Evolutionary conservation across 37 sponge, comb jelly and placozoan genomes (phyloP).

Genomic region (Haliclona indistincta): DNA sequence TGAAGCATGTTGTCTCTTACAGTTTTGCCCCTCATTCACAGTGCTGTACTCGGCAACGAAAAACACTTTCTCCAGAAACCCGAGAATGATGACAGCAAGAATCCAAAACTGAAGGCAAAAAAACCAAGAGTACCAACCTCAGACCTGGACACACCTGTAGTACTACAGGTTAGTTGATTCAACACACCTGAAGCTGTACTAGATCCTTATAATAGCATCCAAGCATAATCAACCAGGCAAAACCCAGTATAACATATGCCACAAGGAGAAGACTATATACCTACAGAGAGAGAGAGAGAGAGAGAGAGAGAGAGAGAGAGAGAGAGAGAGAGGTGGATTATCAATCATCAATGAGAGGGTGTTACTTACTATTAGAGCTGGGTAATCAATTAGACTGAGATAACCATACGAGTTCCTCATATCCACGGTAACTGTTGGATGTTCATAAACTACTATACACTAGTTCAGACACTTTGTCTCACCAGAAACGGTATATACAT

Average conservation of each 20-base stretch:
- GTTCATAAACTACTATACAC: no score
- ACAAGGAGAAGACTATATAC: slow-evolving; percentile 73
- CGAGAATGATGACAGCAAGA: slow-evolving; percentile 59
- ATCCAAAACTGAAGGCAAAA: slow-evolving; percentile 67
- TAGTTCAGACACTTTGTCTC: no score
- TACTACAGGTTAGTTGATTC: not conserved
- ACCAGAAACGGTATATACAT: no score
- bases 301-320: not conserved
- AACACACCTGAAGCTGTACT: slow-evolving; percentile 53
- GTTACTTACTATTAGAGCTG: slow-evolving; percentile 56
- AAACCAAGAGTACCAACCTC: not conserved
- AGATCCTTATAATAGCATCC: slow-evolving; percentile 70
- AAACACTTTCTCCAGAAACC: slow-evolving; percentile 67
- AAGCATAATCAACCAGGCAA: slow-evolving; percentile 56
- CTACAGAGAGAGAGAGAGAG: slow-evolving; percentile 26
- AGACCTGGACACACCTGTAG: not conserved
- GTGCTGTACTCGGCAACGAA: slow-evolving; percentile 68
- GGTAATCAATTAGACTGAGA: slow-evolving; percentile 73
- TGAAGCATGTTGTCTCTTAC: no score
- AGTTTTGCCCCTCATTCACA: slow-evolving; percentile 36
- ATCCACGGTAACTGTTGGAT: slow-evolving; percentile 37
- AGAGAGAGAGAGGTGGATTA: not conserved
- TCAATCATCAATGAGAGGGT: not conserved
- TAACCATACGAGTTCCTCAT: slow-evolving; percentile 69
- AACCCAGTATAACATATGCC: slow-evolving; percentile 49